Base-by-base conservation (phyloP, 2,888 invertebrate species). In the Oscheius myriophilus region DNA sequence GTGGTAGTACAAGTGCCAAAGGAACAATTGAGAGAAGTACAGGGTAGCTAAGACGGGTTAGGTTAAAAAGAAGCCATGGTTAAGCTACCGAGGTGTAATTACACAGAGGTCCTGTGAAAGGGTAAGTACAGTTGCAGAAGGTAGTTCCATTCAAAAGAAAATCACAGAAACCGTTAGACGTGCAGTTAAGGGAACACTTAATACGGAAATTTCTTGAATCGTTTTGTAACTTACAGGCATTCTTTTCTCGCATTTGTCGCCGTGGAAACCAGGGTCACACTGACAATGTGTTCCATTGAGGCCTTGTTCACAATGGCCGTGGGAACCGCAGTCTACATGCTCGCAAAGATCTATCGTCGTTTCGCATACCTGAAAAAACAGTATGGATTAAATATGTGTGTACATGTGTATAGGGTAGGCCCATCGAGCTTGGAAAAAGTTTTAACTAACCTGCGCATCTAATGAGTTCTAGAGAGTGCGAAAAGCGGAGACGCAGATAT, bases 51-150 rank as follows among this genome's bases (percentile, higher is more conserved):
- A 12, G 3, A 53, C 16, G 14, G 11, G 3, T 54, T 25, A 2
- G 33, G 33, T 33, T 33, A 33, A 33, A 33, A 33, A n/a, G n/a
- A 6, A 33, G 3, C 33, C 3, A 33, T 6, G 33, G 33, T 33
- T 33, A 33, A 33, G 9, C 16, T 23, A 61, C 61, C 21, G 45
- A 46, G 14, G 49, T 46, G 23, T 26, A n/a, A 1, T 45, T 46
- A 39, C 61, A 61, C 1, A 21, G 12, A 1, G 49, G 26, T 25
- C 61, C 61, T 18, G 61, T 61, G 46, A 9, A 51, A 16, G 49
- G 39, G 25, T 23, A n/a, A n/a, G 26, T 51, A 18, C 61, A 61
- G 18, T 61, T 33, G 45, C 61, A 61, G 21, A 39, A 42, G 43
- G 25, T 41, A 41, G 41, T n/a, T 41, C 45, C 58, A 21, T 58